Evolutionary conservation across 2,888 invertebrate genomes (phyloP), one percentile per base, ranked within the genome.

Genomic region (Nomada fabriciana): DNA sequence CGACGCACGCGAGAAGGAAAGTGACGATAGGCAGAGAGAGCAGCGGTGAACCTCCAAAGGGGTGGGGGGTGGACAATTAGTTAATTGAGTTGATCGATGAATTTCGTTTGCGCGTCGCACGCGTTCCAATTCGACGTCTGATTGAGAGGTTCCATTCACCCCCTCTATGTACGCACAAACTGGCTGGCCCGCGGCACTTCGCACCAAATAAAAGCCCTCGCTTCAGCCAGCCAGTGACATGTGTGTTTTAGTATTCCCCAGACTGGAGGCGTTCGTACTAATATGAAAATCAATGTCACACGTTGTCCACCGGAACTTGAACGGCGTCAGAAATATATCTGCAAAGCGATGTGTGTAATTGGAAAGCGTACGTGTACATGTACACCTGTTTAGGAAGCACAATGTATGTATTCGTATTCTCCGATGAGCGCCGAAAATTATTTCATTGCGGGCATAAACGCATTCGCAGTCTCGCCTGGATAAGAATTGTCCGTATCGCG

Each of bases 71-170:
- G 87, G 89, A 91, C 93, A 93, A 93, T 93, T 93, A 93, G 93
- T 92, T 93, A 93, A 93, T 93, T 92, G 93, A 93, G 91, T 93
- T 92, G 92, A 93, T 93, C 92, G 93, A 93, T 93, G 93, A 92
- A 93, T 92, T 93, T 92, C 88, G 90, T 92, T 91, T 88, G 90
- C 89, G 86, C 89, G 91, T 91, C 78, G 83, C 83, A 82, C 82
- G 77, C 92, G 90, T 88, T 88, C 88, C 89, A 89, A 89, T 89
- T 92, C 90, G 90, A 92, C 91, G 90, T 92, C 93, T 93, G 93
- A 93, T 93, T 92, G 92, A 93, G 92, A 91, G 92, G 86, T 84
- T 87, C 87, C 89, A 90, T 88, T 90, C 90, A 88, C 86, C 65
- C 85, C 80, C 82, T 80, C 76, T 79, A 82, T 87, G 83, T 86